Conservation (phyloP, 37 sponge, comb jelly and placozoan genomes). For the Mnemiopsis leidyi region DNA sequence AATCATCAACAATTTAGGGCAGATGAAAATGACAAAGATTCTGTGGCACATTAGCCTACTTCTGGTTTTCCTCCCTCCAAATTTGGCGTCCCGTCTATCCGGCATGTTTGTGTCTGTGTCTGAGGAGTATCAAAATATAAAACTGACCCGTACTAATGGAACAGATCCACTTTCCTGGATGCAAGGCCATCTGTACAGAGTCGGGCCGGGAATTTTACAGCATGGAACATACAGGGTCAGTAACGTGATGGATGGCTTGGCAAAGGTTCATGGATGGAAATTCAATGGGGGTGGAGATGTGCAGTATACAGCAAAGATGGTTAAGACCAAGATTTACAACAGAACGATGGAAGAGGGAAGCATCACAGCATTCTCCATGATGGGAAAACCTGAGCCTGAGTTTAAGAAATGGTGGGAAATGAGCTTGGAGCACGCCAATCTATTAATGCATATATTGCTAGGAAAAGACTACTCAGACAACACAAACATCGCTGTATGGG, state of each 20-base stretch:
- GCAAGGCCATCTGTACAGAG: neutral
- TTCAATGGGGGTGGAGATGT: neutral
- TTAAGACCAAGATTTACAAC: neutral
- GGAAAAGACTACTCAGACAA: neutral
- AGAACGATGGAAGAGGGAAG: neutral
- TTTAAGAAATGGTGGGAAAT: neutral
- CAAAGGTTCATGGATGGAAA: slow-evolving; percentile 39
- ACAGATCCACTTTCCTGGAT: neutral
- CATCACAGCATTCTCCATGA: neutral
- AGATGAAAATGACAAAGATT: too few relatives aligned
- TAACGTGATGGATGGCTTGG: slow-evolving; percentile 10
- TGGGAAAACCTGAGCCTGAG: neutral
- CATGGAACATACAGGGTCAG: neutral
- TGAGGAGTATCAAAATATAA: neutral
- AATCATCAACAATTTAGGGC: too few relatives aligned
- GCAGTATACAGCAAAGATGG: neutral
- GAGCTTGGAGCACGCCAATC: neutral
- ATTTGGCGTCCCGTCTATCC: neutral
- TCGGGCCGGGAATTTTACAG: slow-evolving; percentile 24
- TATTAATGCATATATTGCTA: neutral
- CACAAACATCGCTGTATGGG: slow-evolving; percentile 63
- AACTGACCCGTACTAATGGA: neutral
- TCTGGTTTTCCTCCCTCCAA: too few relatives aligned
- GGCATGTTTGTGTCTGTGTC: neutral
- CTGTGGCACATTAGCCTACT: too few relatives aligned